Evolutionary conservation across 2,888 invertebrate genomes (phyloP).

Genomic region (Eremobia ochroleuca): DNA sequence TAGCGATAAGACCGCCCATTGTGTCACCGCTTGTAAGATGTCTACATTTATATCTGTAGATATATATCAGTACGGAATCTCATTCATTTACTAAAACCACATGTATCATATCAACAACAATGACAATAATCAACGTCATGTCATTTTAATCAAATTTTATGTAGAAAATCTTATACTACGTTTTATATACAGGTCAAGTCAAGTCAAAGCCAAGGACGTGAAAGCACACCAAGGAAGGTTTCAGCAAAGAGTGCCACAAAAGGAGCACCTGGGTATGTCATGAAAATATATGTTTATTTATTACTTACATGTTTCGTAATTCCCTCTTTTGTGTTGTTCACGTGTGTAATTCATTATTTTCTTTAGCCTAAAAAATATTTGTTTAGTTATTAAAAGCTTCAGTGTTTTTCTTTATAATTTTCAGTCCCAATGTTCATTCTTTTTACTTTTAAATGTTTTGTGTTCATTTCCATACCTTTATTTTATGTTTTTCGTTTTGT

Average conservation of each 20-base stretch:
- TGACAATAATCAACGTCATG: no score
- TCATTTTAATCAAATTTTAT: no score
- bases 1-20: background rate
- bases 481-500: slow-evolving; percentile 72
- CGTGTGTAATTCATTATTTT: background rate
- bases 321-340: slow-evolving; percentile 15
- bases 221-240: slow-evolving; percentile 92
- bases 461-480: slow-evolving; percentile 68
- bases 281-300: background rate
- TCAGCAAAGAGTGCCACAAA: slow-evolving; percentile 91
- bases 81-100: background rate
- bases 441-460: slow-evolving; percentile 54
- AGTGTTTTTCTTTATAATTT: slow-evolving; percentile 20
- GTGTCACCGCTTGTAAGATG: background rate
- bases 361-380: slow-evolving; percentile 9
- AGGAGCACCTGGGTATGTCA: slow-evolving; percentile 88
- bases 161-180: background rate
- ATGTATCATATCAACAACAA: background rate
- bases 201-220: slow-evolving; percentile 85
- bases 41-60: background rate
- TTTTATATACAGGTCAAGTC: slow-evolving; percentile 89
- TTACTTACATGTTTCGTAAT: slow-evolving; percentile 6
- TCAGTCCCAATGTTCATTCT: background rate
- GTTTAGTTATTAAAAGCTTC: slow-evolving; percentile 23
- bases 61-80: background rate